Percentiles rank a stretch among this genome's conserved stretches.
phyloP scores from a whole-genome alignment of 2,113 vertebrate genomes.

The Alethe diademata region DNA sequence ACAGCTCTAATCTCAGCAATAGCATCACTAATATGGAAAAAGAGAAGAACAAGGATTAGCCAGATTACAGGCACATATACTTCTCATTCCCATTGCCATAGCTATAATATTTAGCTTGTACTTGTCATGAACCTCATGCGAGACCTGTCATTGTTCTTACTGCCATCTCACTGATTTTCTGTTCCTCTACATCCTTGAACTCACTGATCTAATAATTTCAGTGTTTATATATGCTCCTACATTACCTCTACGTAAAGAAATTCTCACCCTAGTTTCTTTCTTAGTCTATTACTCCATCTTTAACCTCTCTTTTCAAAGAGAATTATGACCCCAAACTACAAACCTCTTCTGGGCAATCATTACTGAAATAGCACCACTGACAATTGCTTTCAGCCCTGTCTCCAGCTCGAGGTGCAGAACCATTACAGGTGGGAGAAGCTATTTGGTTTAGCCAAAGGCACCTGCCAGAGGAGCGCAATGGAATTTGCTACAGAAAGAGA shows the following conservation, averaged over 20 bases:
- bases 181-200: background rate
- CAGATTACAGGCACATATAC: background rate
- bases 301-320: background rate
- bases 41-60: background rate
- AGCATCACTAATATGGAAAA: constrained; percentile 81
- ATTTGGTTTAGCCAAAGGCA: background rate
- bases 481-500: background rate
- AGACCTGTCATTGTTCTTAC: background rate
- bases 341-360: background rate
- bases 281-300: background rate
- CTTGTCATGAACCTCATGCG: background rate
- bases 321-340: background rate
- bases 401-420: background rate
- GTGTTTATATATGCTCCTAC: background rate
- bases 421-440: background rate
- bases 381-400: background rate
- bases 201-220: background rate
- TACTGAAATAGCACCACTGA: background rate
- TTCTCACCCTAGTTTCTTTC: background rate
- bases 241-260: background rate
- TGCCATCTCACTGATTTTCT: background rate
- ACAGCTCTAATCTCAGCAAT: constrained; percentile 98
- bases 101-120: background rate
- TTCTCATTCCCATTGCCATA: background rate
- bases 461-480: background rate